Percentiles rank a stretch among this genome's conserved stretches.
Evolutionary conservation across 2,888 invertebrate species (phyloP).

Genomic region (Mesorhabditis belari): DNA sequence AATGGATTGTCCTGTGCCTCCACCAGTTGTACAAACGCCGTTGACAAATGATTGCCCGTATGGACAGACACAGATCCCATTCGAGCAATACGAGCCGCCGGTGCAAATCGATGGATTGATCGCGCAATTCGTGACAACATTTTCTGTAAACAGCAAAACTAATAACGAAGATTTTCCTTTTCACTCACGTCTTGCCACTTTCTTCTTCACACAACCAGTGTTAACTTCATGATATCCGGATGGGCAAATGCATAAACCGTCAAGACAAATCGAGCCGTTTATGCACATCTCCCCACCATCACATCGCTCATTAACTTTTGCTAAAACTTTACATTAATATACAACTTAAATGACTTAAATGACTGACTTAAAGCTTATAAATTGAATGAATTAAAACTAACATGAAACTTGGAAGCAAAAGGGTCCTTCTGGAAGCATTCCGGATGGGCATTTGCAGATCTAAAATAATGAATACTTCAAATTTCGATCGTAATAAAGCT

Average conservation of each 20-base stretch:
- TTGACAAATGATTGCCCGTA: constrained; percentile 6
- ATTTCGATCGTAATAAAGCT: neutral
- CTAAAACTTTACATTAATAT: no score
- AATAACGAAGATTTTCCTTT: neutral
- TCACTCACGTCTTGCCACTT: neutral
- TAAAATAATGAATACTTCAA: neutral
- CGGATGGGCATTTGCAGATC: neutral
- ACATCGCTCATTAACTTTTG: constrained; percentile 16
- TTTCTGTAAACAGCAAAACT: neutral
- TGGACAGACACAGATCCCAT: constrained; percentile 21
- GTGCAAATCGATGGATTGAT: constrained; percentile 15
- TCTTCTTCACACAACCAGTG: neutral
- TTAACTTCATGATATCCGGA: neutral
- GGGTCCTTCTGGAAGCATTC: neutral
- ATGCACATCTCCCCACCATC: constrained; percentile 30
- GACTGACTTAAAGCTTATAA: no score
- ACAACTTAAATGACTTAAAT: no score
- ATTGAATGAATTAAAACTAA: no score
- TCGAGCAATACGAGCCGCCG: constrained; percentile 21
- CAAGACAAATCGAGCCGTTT: constrained; percentile 21
- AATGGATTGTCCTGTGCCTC: neutral
- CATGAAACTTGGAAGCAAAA: neutral
- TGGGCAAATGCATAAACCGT: constrained; percentile 1
- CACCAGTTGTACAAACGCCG: constrained; percentile 1
- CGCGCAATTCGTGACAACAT: constrained; percentile 5